Conservation (phyloP, 2,113 vertebrate genomes). For the Calyptomena viridis region DNA sequence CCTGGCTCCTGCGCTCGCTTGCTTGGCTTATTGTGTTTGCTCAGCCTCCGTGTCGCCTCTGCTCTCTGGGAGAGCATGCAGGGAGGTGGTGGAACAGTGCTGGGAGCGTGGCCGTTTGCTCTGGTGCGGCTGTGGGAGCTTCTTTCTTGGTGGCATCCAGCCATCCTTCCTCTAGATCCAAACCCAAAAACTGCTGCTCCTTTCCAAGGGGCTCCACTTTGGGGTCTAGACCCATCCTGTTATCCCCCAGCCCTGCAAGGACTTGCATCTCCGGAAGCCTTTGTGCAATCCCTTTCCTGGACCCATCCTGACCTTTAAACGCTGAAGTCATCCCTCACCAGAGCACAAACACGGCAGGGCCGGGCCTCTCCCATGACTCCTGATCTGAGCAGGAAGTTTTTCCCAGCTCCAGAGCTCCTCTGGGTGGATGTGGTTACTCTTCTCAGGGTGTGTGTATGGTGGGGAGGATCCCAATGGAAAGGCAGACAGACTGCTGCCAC, state of each 20-base stretch:
- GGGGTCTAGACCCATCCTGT: background rate
- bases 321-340: constrained; percentile 50
- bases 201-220: background rate
- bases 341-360: constrained; percentile 13
- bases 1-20: background rate
- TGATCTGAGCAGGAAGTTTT: background rate
- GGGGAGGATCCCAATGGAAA: background rate
- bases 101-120: background rate
- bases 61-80: background rate
- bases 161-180: background rate
- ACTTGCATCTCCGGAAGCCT: background rate
- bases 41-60: background rate
- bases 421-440: background rate
- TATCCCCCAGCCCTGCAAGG: background rate
- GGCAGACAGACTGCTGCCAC: background rate
- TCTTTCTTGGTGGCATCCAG: background rate
- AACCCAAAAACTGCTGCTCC: background rate
- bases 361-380: background rate
- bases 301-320: constrained; percentile 38
- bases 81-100: rapidly evolving
- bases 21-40: background rate
- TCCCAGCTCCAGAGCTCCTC: background rate
- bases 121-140: background rate
- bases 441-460: background rate
- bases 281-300: background rate